Percentiles rank a stretch among this genome's conserved stretches.
These are phyloP conservation scores for Nezara viridula DNA, from an alignment of 2,888 invertebrate genomes.

Conservation along the genomic window DNA sequence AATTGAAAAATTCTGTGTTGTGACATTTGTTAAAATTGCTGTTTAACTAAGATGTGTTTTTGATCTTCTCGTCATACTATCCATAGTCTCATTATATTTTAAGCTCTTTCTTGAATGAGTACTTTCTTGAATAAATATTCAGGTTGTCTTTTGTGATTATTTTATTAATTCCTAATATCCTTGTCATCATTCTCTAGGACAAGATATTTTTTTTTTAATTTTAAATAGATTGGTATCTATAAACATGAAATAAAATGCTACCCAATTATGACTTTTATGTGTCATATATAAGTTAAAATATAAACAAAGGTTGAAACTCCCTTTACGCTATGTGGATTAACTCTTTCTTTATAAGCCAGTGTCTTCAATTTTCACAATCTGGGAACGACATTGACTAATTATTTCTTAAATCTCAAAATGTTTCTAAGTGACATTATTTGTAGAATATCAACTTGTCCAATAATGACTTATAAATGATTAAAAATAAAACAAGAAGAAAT, in stretches of 20 bases:
- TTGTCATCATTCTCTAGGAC: no score
- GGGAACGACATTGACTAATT: no score
- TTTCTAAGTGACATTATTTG: no score
- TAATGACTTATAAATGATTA: no score
- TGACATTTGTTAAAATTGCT: constrained; percentile 13
- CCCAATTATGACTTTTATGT: background rate
- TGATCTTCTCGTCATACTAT: background rate
- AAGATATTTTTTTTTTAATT: no score
- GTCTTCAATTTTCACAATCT: no score
- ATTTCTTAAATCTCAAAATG: no score
- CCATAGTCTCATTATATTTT: background rate
- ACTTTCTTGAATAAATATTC: constrained; percentile 4
- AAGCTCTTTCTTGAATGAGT: background rate
- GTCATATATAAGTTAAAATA: background rate
- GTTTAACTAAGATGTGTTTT: background rate
- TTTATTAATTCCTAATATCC: background rate
- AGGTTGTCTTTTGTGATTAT: background rate
- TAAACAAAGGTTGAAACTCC: background rate
- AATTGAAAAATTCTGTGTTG: background rate
- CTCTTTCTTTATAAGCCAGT: no score
- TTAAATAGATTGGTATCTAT: background rate
- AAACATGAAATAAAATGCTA: background rate
- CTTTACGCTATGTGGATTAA: no score
- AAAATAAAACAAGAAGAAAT: no score
- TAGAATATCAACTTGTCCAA: no score